A percentile compares a stretch with the other conserved stretches of the same genome.
Evolutionary conservation across 2,113 vertebrate species (phyloP).

Genomic region (Laticauda laticaudata): DNA sequence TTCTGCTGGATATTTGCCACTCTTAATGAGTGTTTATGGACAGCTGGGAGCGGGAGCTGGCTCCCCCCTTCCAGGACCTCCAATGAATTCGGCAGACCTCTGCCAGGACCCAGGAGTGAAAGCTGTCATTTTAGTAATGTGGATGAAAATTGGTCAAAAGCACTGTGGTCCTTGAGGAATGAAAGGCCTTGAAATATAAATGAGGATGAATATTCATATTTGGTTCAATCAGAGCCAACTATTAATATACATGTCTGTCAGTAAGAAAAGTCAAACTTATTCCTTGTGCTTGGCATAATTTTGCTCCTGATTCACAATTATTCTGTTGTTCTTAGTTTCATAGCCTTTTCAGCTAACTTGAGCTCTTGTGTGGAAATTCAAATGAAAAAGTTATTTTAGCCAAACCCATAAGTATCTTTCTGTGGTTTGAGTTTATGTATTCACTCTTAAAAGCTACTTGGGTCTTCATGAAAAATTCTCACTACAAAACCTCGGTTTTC

Average conservation of each 20-base stretch:
- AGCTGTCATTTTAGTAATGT: slow-evolving; percentile 97
- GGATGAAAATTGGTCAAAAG: slow-evolving; percentile 93
- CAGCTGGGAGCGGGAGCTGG: slow-evolving; percentile 90
- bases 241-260: slow-evolving; percentile 99
- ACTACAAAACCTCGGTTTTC: slow-evolving; percentile 14
- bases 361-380: slow-evolving; percentile 27
- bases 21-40: slow-evolving; percentile 99
- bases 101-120: slow-evolving; percentile 98
- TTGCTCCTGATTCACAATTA: slow-evolving; percentile 88
- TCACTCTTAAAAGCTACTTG: slow-evolving; percentile 45
- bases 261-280: slow-evolving; percentile 80
- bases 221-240: slow-evolving; percentile 93
- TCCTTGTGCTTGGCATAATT: slow-evolving; percentile 83
- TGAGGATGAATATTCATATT: slow-evolving; percentile 99
- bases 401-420: slow-evolving; percentile 22
- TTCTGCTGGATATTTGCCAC: slow-evolving; percentile 98
- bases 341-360: slow-evolving; percentile 39
- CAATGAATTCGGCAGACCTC: slow-evolving; percentile 91
- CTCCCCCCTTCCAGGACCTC: slow-evolving; percentile 87
- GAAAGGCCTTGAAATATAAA: slow-evolving; percentile 99
- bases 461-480: slow-evolving; percentile 37
- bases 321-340: slow-evolving; percentile 73
- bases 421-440: slow-evolving; percentile 27
- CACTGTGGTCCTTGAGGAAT: slow-evolving; percentile 84
- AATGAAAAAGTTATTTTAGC: slow-evolving; percentile 20